phyloP scores from a whole-genome alignment of 2,113 vertebrate species.

The Halichoerus grypus region DNA sequence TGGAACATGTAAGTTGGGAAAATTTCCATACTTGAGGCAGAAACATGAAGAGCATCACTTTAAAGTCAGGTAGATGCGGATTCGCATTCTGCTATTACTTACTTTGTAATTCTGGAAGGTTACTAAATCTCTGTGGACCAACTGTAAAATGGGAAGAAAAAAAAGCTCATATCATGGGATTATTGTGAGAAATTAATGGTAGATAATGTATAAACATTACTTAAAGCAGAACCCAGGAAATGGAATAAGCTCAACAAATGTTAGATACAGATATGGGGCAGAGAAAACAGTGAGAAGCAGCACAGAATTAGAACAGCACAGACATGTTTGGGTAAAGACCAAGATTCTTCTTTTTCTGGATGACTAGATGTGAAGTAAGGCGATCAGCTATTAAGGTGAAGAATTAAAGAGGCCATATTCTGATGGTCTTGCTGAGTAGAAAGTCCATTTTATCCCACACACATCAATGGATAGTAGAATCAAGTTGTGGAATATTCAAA shows the following conservation, averaged over 20 bases:
- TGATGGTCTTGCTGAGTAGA: neutral
- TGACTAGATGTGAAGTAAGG: neutral
- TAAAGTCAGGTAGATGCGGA: neutral
- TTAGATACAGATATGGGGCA: neutral
- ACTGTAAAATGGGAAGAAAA: neutral
- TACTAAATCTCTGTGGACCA: neutral
- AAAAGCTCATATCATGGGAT: neutral
- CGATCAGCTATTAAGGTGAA: neutral
- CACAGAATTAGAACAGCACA: neutral
- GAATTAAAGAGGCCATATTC: neutral
- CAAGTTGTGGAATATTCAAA: neutral
- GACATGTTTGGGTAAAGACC: neutral
- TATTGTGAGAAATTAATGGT: neutral
- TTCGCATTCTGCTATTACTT: neutral
- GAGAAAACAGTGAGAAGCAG: neutral
- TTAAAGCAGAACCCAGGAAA: neutral
- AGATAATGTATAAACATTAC: neutral
- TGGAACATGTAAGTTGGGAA: neutral
- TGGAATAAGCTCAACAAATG: neutral
- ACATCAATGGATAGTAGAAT: neutral
- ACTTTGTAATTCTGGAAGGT: neutral
- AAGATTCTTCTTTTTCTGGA: neutral
- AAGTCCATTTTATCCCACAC: neutral
- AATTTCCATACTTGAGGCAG: neutral
- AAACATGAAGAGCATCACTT: neutral